phyloP scores from a whole-genome alignment of 2,888 invertebrate species.

The Atherix ibis region DNA sequence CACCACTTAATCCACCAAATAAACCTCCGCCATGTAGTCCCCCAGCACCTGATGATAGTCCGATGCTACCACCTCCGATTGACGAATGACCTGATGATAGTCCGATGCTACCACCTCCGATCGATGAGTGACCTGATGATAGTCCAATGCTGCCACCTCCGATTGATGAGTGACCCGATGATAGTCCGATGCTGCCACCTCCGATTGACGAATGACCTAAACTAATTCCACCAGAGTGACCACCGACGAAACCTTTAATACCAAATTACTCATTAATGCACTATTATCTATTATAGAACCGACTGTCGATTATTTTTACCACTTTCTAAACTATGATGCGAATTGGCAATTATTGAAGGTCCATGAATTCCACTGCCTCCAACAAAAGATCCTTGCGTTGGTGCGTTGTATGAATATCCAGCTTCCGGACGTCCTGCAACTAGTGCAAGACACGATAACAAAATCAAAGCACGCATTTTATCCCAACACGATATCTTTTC shows the following conservation, averaged over 20 bases:
- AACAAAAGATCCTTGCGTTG: constrained; percentile 15
- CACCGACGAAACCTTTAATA: constrained; percentile 5
- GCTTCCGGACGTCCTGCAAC: constrained; percentile 14
- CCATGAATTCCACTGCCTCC: constrained; percentile 26
- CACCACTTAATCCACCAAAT: not conserved
- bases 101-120: constrained; percentile 7
- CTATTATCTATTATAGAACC: too few relatives aligned
- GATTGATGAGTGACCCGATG: not conserved
- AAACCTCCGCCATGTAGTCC: constrained; percentile 2
- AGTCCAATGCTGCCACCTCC: constrained; percentile 7
- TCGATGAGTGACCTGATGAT: not conserved
- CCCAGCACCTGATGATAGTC: constrained; percentile 12
- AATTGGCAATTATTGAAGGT: constrained; percentile 32
- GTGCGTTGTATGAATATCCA: constrained; percentile 16
- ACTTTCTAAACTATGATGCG: not conserved
- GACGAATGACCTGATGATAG: not conserved
- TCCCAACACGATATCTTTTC: not conserved
- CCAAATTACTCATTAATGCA: constrained; percentile 4
- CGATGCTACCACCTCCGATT: not conserved
- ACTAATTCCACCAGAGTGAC: constrained; percentile 4
- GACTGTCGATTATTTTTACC: not conserved
- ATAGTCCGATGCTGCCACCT: constrained; percentile 6
- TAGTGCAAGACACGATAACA: constrained; percentile 13
- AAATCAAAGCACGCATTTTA: constrained; percentile 12
- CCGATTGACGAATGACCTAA: constrained; percentile 1